Evolutionary conservation across 2,888 invertebrate species (phyloP).

Genomic region (Furcula furcula): DNA sequence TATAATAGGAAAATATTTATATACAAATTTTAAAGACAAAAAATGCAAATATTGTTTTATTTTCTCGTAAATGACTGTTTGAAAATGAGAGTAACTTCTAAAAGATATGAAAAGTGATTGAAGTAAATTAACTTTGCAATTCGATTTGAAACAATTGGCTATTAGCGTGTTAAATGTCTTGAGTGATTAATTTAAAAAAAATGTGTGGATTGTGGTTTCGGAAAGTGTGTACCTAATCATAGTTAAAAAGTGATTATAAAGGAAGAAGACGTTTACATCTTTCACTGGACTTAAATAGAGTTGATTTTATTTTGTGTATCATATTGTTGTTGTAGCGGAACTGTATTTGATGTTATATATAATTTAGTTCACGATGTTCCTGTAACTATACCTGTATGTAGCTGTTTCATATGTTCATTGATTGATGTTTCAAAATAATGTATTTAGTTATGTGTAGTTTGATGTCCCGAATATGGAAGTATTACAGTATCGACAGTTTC

Average conservation of each 20-base stretch:
- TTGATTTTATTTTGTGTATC: slow-evolving; percentile 16
- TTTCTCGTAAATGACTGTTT: neutral
- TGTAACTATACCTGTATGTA: too few relatives aligned
- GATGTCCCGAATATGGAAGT: slow-evolving; percentile 27
- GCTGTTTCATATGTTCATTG: slow-evolving; percentile 36
- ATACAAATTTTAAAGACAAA: slow-evolving; percentile 30
- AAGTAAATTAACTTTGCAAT: neutral
- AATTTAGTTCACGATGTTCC: slow-evolving; percentile 61
- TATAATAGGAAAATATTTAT: too few relatives aligned
- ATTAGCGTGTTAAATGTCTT: neutral
- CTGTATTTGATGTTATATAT: slow-evolving; percentile 36
- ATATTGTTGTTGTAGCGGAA: slow-evolving; percentile 29
- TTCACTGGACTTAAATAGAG: neutral
- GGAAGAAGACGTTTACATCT: slow-evolving; percentile 4
- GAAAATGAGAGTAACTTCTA: neutral
- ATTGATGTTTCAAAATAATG: slow-evolving; percentile 43
- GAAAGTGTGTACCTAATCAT: slow-evolving; percentile 10
- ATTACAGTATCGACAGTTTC: slow-evolving; percentile 26
- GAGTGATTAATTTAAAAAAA: neutral
- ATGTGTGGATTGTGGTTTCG: slow-evolving; percentile 6
- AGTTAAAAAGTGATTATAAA: slow-evolving; percentile 15
- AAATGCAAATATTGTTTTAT: slow-evolving; percentile 17
- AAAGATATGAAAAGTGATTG: neutral
- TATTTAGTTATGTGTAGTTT: slow-evolving; percentile 40
- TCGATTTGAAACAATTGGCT: neutral